Percentiles rank a stretch among this genome's conserved stretches.
These are phyloP conservation scores for Tokudaia tokunoshimensis DNA, from an alignment of 2,797 vertebrate species.

Conservation along the genomic window DNA sequence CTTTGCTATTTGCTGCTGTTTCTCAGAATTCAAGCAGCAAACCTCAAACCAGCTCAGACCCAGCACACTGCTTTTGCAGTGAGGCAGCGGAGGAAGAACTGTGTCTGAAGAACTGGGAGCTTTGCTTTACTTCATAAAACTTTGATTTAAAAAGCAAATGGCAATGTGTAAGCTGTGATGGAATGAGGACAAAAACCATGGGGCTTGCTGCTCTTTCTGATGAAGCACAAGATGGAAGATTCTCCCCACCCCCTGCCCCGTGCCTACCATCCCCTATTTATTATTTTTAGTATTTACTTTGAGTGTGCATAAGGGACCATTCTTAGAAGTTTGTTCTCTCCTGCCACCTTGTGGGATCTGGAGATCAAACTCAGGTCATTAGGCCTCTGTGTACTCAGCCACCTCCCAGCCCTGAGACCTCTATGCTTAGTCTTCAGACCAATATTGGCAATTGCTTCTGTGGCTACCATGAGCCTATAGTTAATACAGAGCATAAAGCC, in stretches of 20 bases:
- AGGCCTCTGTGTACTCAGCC: not conserved
- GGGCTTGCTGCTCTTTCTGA: slow-evolving; percentile 1
- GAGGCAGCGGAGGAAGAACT: not conserved
- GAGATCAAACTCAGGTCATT: not conserved
- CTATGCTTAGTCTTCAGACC: not conserved
- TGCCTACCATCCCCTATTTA: not conserved
- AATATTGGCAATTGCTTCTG: not conserved
- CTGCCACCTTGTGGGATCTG: not conserved
- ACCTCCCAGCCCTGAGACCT: not conserved
- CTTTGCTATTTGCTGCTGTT: slow-evolving; percentile 1
- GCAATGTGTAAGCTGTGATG: not conserved
- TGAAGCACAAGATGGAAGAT: not conserved
- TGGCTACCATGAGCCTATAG: not conserved
- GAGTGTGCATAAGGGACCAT: not conserved
- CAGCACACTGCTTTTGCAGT: not conserved
- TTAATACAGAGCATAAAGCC: not conserved
- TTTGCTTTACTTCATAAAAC: slow-evolving; percentile 42
- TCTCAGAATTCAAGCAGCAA: slow-evolving; percentile 9
- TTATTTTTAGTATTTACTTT: not conserved
- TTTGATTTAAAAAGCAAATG: not conserved
- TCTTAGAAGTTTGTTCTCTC: slow-evolving; percentile 1
- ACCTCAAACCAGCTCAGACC: not conserved
- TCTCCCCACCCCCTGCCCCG: not conserved
- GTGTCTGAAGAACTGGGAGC: not conserved
- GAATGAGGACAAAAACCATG: slow-evolving; percentile 9